Conservation (phyloP, 2,113 vertebrate species). For the Balaeniceps rex region DNA sequence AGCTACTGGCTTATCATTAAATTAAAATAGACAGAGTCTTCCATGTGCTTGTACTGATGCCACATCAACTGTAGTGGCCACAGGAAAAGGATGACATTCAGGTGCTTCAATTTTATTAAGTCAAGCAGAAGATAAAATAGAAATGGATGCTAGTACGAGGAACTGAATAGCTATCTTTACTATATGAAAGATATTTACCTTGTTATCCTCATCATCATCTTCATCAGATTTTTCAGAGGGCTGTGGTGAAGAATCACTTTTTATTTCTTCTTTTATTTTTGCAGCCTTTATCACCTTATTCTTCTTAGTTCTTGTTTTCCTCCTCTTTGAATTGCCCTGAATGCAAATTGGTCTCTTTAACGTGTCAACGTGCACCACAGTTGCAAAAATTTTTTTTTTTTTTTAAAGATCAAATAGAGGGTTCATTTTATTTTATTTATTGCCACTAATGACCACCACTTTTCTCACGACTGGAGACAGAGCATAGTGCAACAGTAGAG, state of each 20-base stretch:
- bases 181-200: conserved; percentile 35
- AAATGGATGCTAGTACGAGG: neutral
- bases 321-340: conserved; percentile 89
- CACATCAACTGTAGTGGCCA: neutral
- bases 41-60: neutral
- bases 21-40: neutral
- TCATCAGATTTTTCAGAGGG: conserved; percentile 93
- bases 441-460: neutral
- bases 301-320: conserved; percentile 89
- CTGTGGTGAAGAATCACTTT: conserved; percentile 88
- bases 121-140: neutral
- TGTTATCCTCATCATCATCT: conserved; percentile 79
- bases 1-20: neutral
- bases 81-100: neutral
- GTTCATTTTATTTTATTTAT: neutral
- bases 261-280: conserved; percentile 87
- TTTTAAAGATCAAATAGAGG: neutral
- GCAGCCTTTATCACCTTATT: conserved; percentile 82
- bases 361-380: neutral
- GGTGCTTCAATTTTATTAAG: neutral
- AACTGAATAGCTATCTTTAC: neutral
- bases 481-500: neutral
- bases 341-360: conserved; percentile 16
- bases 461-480: neutral
- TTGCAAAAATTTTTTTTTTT: neutral